Evolutionary conservation across 2,797 vertebrate species (phyloP), one percentile per base, ranked within the genome.

Genomic region (Lepilemur ruficaudatus): DNA sequence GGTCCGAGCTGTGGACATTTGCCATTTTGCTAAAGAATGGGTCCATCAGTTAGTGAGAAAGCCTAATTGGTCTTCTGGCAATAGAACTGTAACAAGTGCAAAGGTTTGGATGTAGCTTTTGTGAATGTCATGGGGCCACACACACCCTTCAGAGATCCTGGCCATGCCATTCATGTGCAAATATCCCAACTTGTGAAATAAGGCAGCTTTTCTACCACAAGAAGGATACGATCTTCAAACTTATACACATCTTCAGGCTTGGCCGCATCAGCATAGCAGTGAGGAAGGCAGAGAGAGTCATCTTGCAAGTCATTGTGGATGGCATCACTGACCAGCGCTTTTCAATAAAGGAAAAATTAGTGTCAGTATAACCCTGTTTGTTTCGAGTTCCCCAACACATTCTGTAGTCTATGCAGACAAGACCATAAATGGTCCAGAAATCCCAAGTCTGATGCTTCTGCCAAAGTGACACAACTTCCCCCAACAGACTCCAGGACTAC

Each of bases 161-260:
- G 41, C 30, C 81, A 14, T 50, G 28, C 55, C 65, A 84, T 55
- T 57, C 5, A 2, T 0, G 0, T 38, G 7, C 2, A 2, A 57
- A 50, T 30, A 75, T 17, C 46, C 30, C 32, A 22, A 46, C 79
- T 15, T 83, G 30, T 35, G 76, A 52, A 83, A 52, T 25, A n/a
- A 79, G 14, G 59, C 41, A 75, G 70, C 1, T 5, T 63, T 93
- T 43, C 75, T 65, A 83, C 4, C 13, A 67, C 59, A 73, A 80
- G 97, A 99, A 99, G 97, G 99, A 99, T 99, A 99, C 99, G 94
- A 80, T 99, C 98, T 32, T 99, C 98, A 95, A 99, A 99, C 41
- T 94, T 98, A 97, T 99, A 99, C n/a, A 99, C 99, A 0, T 99
- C 85, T 96, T 99, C 99, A 3, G 98, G 98, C 63, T 70, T 99